Base-by-base conservation (phyloP, 2,888 invertebrate genomes). In the Apamea monoglypha region DNA sequence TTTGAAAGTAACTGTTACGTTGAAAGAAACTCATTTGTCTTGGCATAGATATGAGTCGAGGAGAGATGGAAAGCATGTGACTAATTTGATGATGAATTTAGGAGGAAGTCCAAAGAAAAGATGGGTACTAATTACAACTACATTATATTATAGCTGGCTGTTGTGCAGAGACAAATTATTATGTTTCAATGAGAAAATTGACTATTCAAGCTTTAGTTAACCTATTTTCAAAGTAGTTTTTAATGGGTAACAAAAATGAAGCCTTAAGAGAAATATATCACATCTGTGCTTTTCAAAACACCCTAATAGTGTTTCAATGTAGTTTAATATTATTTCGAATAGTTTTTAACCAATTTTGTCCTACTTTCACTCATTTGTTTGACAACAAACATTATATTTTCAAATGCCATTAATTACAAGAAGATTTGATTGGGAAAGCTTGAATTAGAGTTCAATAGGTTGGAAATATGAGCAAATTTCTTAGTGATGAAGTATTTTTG, bases 351-450 rank as follows among this genome's bases (percentile, higher is more conserved):
- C 32, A 56, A 25, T 73, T 82, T 47, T 12, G 12, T 18, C 4
- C 8, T 36, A 78, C 76, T 78, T 84, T 80, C 61, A 76, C 66
- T 67, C 44, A 76, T 69, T 84, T 90, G 89, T 91, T 90, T 89
- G 84, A 90, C 89, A 89, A 90, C 87, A 87, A 85, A 83, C 88
- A 88, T 82, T 75, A 68, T 36, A 50, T 83, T 78, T 84, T 76
- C 25, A 64, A 74, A 64, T 21, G 53, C 69, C 29, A 76, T 78
- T 82, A 75, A 72, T 71, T 64, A 53, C 16, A 21, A 29, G 44
- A 76, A 40, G 36, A 68, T 63, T 50, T 50, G 40, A 53, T 59
- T 50, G 12, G 16, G 40, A 53, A 32, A 53, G 32, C n/a, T 50
- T 53, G 64, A 70, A 72, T 59, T 36, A 50, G 0, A 16, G 36